These are phyloP conservation scores for Lissocephala sabroskyi DNA, from an alignment of 2,888 invertebrate species.

Conservation along the genomic window DNA sequence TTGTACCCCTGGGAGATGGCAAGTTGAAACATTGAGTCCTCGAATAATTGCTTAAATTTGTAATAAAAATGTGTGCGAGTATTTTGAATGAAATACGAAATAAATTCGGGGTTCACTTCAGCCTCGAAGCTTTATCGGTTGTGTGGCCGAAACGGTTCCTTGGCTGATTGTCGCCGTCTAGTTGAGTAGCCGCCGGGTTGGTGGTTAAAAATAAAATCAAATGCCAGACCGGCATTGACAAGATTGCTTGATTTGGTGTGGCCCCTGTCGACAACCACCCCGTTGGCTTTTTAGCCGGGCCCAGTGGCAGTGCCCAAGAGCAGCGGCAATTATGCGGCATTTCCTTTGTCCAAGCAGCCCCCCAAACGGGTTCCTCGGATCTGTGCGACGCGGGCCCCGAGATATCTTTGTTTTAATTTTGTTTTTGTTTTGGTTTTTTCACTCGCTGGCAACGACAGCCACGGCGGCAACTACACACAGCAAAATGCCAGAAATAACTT, in stretches of 20 bases:
- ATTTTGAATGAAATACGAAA: no score
- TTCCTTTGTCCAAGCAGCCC: conserved; percentile 48
- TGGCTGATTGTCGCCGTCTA: no score
- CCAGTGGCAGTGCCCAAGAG: conserved; percentile 1
- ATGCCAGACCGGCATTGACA: conserved; percentile 56
- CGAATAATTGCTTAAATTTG: no score
- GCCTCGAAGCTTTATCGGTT: no score
- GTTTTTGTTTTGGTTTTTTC: conserved; percentile 7
- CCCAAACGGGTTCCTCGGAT: conserved; percentile 47
- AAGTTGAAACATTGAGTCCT: no score
- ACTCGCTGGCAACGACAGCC: conserved; percentile 1
- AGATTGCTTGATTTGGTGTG: conserved; percentile 54
- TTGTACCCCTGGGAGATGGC: no score
- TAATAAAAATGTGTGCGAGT: no score
- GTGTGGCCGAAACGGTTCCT: no score
- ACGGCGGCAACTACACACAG: conserved; percentile 49
- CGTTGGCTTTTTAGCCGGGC: not conserved
- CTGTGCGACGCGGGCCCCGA: conserved; percentile 17
- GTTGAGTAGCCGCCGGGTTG: conserved; percentile 39
- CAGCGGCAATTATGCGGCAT: conserved; percentile 60
- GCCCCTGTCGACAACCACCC: not conserved
- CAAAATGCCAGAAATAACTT: conserved; percentile 62
- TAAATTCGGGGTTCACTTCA: no score
- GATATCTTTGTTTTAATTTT: conserved; percentile 50
- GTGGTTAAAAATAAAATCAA: conserved; percentile 60